Evolutionary conservation across 1,140 invertebrate species (phyloP), one percentile per base, ranked within the genome.

Genomic region (Microplitis mediator): DNA sequence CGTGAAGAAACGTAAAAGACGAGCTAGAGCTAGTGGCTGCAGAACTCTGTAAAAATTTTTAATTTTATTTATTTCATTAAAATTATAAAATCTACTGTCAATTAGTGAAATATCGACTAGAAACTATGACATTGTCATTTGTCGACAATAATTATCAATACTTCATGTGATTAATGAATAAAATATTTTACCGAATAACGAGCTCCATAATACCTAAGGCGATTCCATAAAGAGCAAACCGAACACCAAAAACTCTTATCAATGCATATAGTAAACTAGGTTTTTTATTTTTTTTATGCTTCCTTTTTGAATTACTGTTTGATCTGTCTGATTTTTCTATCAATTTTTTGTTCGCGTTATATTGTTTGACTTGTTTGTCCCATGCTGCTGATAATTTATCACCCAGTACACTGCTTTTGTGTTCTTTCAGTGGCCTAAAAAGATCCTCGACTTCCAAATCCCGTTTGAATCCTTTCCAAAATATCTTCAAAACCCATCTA

Each of bases 41-140:
- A 89, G 83, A 51, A 92, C 88, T 84, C 93, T 95, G 95, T 8
- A n/a, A 64, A 9, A 62, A n/a, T 72, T 97, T 97, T 1, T 95
- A 95, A 97, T 83, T 0, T 45, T 8, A 6, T 45, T 45, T 6
- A 45, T 45, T 45, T 45, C 8, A 45, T 9, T 45, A 11, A 11
- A 45, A 45, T 23, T 23, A 23, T 2, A 0, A 23, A 23, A 23
- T 0, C 23, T 1, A 23, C 23, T 23, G 23, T 23, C 23, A 23
- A 23, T 9, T 45, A 45, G 39, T 2, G 39, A 45, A 45, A 45
- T 9, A 45, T 45, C 6, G 11, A 45, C 6, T 9, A 6, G 11
- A 45, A 45, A 0, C 2, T 45, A 11, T 45, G 6, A 45, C 6
- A 45, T 9, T 45, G 39, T 45, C 6, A 45, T 9, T 45, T 45